Evolutionary conservation across 2,797 vertebrate species (phyloP).

Genomic region (Melanotaenia trifasciata): DNA sequence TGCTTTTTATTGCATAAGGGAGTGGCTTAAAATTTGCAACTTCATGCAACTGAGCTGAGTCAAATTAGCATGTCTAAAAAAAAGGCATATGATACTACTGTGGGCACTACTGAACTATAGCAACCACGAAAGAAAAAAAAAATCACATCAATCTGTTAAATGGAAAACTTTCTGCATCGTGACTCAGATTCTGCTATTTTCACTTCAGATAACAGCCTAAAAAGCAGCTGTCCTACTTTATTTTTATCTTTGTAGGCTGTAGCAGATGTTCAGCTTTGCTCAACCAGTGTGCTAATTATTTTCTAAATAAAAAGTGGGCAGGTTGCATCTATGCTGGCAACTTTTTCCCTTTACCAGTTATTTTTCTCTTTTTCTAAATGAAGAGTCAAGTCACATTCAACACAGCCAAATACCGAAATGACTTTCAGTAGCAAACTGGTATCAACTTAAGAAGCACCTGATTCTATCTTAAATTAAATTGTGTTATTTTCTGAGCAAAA

Average conservation of each 20-base stretch:
- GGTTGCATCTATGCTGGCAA: background rate
- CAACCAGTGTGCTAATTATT: too few species aligned
- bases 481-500: background rate
- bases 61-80: conserved; percentile 4
- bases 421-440: background rate
- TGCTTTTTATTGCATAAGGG: background rate
- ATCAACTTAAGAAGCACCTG: background rate
- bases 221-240: background rate
- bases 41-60: conserved; percentile 8
- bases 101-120: background rate
- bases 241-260: background rate
- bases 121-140: background rate
- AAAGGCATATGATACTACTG: background rate
- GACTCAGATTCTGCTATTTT: background rate
- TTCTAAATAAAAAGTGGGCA: background rate
- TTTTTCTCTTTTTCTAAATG: background rate
- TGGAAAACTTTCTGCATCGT: background rate
- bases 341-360: conserved; percentile 2
- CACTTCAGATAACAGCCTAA: background rate
- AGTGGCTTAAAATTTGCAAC: background rate
- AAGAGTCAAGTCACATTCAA: background rate
- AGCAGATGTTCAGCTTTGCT: conserved; percentile 9
- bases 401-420: background rate
- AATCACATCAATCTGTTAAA: background rate
- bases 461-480: background rate